Percentiles rank a stretch among this genome's conserved stretches.
These are phyloP conservation scores for Leucoma salicis DNA, from an alignment of 2,888 invertebrate species.

Conservation along the genomic window DNA sequence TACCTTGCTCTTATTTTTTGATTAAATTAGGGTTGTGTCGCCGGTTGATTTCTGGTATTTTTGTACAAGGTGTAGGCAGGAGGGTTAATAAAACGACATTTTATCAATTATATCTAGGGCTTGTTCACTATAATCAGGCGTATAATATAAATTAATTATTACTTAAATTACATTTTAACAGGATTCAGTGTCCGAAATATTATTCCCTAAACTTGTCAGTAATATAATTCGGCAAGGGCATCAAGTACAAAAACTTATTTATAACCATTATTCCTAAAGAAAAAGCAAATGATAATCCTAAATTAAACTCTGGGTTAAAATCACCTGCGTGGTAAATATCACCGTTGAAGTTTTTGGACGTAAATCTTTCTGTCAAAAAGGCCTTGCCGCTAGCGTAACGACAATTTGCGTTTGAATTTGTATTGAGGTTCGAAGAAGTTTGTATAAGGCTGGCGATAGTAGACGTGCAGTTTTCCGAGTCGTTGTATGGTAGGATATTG, in stretches of 20 bases:
- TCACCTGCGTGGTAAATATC: conserved; percentile 83
- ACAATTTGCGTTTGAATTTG: conserved; percentile 82
- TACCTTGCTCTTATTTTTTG: no score
- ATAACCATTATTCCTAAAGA: conserved; percentile 90
- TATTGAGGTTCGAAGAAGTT: conserved; percentile 71
- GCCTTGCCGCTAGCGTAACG: conserved; percentile 87
- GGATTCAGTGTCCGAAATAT: no score
- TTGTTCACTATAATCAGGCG: no score
- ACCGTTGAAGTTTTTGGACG: conserved; percentile 77
- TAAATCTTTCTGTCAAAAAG: conserved; percentile 87
- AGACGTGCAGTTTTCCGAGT: conserved; percentile 78
- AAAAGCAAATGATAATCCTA: conserved; percentile 91
- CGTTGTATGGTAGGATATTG: conserved; percentile 78
- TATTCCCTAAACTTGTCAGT: conserved; percentile 93
- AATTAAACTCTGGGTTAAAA: conserved; percentile 88
- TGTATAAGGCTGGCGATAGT: conserved; percentile 77
- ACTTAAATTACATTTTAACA: no score
- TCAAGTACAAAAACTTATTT: conserved; percentile 91
- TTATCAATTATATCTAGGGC: no score
- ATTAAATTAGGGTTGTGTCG: no score
- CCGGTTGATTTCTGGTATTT: no score
- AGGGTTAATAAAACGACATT: no score
- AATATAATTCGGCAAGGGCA: conserved; percentile 92
- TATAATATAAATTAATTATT: no score
- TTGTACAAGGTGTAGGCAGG: no score